These are phyloP conservation scores for Nothoprocta pentlandii DNA, from an alignment of 2,113 vertebrate genomes.

Conservation along the genomic window DNA sequence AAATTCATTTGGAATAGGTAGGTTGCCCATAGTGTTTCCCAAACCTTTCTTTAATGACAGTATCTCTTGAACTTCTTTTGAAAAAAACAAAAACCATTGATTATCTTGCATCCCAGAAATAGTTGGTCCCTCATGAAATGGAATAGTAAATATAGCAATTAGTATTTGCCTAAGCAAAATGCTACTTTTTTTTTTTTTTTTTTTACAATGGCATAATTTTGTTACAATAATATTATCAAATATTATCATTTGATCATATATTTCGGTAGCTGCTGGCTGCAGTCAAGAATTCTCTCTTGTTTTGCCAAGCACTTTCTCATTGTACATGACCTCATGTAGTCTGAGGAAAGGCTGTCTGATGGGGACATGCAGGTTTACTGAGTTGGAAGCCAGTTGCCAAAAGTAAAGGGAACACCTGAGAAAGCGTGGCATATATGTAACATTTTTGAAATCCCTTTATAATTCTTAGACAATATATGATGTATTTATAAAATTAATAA, in stretches of 20 bases:
- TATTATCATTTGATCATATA: background rate
- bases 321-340: background rate
- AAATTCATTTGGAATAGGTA: background rate
- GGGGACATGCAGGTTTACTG: background rate
- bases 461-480: background rate
- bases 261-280: background rate
- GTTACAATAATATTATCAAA: background rate
- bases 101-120: background rate
- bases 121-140: background rate
- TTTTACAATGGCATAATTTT: background rate
- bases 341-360: background rate
- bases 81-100: too few relatives aligned
- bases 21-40: background rate
- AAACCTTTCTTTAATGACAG: background rate
- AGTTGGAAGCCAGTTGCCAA: background rate
- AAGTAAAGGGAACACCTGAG: background rate
- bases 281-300: background rate
- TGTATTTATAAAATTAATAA: background rate
- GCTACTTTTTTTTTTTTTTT: background rate
- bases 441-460: background rate
- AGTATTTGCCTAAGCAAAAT: conserved; percentile 8
- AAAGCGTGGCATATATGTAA: background rate
- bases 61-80: background rate
- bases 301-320: background rate
- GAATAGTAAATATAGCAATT: conserved; percentile 6